Evolutionary conservation across 2,113 vertebrate genomes (phyloP).

Genomic region (Potamarius usumacintae): DNA sequence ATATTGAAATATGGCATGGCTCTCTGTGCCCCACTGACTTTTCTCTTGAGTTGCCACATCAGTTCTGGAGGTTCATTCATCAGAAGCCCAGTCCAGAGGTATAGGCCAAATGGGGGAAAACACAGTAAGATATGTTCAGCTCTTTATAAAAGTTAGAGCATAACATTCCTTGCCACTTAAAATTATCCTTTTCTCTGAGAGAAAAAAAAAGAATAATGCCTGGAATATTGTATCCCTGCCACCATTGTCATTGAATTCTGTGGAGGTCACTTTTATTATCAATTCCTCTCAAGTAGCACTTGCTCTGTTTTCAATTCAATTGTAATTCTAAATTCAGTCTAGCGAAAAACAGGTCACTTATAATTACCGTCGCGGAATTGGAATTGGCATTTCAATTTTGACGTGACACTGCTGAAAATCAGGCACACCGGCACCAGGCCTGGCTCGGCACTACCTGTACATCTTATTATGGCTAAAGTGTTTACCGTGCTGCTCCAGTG

Average conservation of each 20-base stretch:
- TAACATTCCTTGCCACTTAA: background rate
- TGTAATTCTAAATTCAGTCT: slow-evolving; percentile 65
- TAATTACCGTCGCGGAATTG: slow-evolving; percentile 72
- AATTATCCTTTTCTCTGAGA: background rate
- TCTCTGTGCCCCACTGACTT: slow-evolving; percentile 22
- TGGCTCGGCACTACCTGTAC: slow-evolving; percentile 33
- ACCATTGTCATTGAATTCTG: slow-evolving; percentile 22
- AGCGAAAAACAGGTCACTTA: slow-evolving; percentile 70
- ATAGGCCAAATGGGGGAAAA: background rate
- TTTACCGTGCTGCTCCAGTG: slow-evolving; percentile 61
- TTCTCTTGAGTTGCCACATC: slow-evolving; percentile 18
- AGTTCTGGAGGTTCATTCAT: slow-evolving; percentile 38
- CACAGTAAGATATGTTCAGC: background rate
- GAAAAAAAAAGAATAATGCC: background rate
- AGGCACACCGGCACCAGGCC: slow-evolving; percentile 33
- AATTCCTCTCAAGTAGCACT: slow-evolving; percentile 47
- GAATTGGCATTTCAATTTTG: slow-evolving; percentile 76
- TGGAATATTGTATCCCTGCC: slow-evolving; percentile 12
- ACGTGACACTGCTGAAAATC: slow-evolving; percentile 64
- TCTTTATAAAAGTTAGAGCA: background rate
- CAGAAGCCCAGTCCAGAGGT: slow-evolving; percentile 21
- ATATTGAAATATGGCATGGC: slow-evolving; percentile 32
- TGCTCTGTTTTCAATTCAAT: slow-evolving; percentile 34
- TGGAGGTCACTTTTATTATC: slow-evolving; percentile 60
- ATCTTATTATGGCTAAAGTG: slow-evolving; percentile 70